Percentiles rank a stretch among this genome's conserved stretches.
These are phyloP conservation scores for Remorina albescens DNA, from an alignment of 2,797 vertebrate genomes.

Conservation along the genomic window DNA sequence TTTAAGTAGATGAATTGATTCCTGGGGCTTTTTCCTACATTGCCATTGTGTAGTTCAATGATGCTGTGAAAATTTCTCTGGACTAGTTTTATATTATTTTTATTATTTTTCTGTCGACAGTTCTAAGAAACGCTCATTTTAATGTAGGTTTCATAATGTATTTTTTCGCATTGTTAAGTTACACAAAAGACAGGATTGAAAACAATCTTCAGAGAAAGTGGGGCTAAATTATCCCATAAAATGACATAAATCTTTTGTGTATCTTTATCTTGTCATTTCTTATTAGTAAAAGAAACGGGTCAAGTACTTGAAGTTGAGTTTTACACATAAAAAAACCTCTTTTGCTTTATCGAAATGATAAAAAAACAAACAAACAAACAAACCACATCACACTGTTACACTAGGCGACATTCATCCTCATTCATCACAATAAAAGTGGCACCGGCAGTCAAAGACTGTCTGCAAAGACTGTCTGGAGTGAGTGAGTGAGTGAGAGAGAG, in stretches of 20 bases:
- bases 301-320: neutral
- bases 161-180: neutral
- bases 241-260: neutral
- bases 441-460: neutral
- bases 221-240: neutral
- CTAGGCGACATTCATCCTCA: neutral
- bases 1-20: neutral
- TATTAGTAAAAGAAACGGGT: neutral
- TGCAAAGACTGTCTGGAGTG: neutral
- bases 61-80: neutral
- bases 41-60: neutral
- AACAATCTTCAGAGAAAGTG: neutral
- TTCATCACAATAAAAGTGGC: conserved; percentile 4
- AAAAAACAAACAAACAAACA: neutral
- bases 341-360: neutral
- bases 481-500: too few relatives aligned
- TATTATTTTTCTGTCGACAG: neutral
- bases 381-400: neutral
- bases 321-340: neutral
- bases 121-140: neutral
- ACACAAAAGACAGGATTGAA: neutral
- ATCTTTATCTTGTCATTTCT: neutral
- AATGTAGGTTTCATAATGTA: neutral
- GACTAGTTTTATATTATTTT: neutral
- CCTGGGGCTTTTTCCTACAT: neutral